These are phyloP conservation scores for Zaprionus vittiger DNA, from an alignment of 1,140 invertebrate genomes.

Conservation along the genomic window DNA sequence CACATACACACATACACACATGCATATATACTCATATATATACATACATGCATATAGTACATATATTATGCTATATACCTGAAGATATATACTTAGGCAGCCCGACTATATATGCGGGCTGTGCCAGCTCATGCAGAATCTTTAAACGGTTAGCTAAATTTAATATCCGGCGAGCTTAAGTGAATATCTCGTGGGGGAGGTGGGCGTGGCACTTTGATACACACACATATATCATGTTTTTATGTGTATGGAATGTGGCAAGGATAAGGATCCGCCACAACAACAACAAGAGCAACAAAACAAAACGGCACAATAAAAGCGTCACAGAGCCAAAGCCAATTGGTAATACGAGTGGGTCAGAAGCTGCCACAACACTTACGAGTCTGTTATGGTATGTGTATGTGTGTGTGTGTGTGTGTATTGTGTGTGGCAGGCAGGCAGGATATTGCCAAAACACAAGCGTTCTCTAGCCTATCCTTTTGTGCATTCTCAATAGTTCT, in stretches of 20 bases:
- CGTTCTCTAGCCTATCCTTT: conserved; percentile 27
- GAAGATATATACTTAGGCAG: background rate
- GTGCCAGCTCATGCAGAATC: conserved; percentile 30
- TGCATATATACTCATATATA: too few species aligned
- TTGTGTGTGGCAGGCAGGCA: conserved; percentile 3
- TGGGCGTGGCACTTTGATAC: background rate
- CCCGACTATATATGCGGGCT: background rate
- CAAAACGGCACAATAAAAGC: conserved; percentile 29
- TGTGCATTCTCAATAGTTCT: conserved; percentile 44
- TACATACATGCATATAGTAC: background rate
- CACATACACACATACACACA: background rate
- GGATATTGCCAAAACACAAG: conserved; percentile 41
- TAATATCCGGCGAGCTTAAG: conserved; percentile 35
- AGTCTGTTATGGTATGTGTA: background rate
- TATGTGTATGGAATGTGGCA: conserved; percentile 20
- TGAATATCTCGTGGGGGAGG: conserved; percentile 4
- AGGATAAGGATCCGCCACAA: conserved; percentile 1
- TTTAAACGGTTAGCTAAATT: conserved; percentile 41
- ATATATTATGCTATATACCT: conserved; percentile 6
- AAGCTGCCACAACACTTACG: conserved; percentile 23
- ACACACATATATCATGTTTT: conserved; percentile 40
- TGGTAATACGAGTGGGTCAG: conserved; percentile 37
- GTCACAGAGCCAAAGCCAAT: conserved; percentile 22
- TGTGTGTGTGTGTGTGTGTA: conserved; percentile 14
- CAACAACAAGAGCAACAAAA: background rate